Evolutionary conservation across 2,797 vertebrate species (phyloP).

Genomic region (Tinamus major): DNA sequence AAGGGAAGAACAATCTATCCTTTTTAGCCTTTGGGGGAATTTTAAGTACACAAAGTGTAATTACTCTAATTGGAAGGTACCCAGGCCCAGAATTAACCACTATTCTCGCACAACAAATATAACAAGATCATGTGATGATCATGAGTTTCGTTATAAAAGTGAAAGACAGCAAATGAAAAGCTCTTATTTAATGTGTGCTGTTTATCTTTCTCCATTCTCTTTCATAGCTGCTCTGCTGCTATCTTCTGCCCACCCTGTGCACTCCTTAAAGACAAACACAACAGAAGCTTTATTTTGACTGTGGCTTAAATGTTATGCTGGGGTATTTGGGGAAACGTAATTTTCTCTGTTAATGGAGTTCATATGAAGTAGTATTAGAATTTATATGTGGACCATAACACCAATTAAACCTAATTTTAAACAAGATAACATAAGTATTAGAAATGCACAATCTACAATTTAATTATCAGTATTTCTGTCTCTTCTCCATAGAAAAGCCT

Average conservation of each 20-base stretch:
- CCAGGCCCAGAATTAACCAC: background rate
- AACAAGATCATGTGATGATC: background rate
- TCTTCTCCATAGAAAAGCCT: background rate
- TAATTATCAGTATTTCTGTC: background rate
- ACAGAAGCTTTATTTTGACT: background rate
- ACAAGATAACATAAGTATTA: background rate
- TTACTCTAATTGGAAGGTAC: background rate
- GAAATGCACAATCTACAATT: background rate
- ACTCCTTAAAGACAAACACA: background rate
- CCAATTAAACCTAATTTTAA: background rate
- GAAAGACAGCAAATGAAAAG: background rate
- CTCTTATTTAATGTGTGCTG: background rate
- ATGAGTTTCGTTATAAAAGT: background rate
- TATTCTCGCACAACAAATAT: background rate
- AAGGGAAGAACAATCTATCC: background rate
- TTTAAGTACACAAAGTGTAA: background rate
- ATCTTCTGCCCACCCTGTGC: rapidly evolving
- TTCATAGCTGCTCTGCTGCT: rapidly evolving
- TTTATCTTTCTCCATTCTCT: background rate
- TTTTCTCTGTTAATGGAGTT: background rate
- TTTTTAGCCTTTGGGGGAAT: background rate
- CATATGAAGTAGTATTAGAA: background rate
- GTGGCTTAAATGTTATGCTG: background rate
- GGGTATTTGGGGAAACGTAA: background rate
- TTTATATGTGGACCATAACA: background rate